phyloP scores from a whole-genome alignment of 1,140 invertebrate genomes.

The Littorina saxatilis region DNA sequence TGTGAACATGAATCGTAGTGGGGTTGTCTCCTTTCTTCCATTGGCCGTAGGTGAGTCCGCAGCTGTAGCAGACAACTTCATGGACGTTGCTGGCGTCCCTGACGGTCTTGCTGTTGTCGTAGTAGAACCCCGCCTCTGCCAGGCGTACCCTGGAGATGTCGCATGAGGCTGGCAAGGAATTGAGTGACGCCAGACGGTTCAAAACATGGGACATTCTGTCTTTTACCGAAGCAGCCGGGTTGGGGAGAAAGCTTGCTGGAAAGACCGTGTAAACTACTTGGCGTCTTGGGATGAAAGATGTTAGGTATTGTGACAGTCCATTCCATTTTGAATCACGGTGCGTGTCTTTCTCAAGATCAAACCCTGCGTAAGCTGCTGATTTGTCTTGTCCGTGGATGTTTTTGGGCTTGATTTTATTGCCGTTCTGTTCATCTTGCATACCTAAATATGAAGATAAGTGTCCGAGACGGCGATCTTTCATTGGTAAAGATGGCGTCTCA shows the following conservation, averaged over 20 bases:
- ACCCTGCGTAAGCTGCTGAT: neutral
- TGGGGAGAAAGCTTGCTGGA: neutral
- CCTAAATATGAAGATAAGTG: too few relatives aligned
- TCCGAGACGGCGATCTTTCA: too few relatives aligned
- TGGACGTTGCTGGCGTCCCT: neutral
- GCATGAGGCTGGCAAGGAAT: constrained; percentile 11
- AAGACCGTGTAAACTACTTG: neutral
- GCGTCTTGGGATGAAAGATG: too few relatives aligned
- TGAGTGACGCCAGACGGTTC: constrained; percentile 9
- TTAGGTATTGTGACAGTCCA: too few relatives aligned
- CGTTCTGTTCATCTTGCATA: too few relatives aligned
- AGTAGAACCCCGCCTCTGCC: constrained; percentile 29
- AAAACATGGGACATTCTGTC: neutral
- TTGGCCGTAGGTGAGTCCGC: neutral
- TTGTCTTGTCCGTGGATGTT: too few relatives aligned
- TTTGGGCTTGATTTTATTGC: neutral
- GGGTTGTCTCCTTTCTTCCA: constrained; percentile 30
- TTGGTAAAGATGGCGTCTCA: neutral
- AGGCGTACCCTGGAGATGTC: neutral
- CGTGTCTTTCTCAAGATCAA: too few relatives aligned
- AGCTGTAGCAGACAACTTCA: constrained; percentile 18
- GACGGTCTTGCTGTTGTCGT: constrained; percentile 25
- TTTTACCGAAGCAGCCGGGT: neutral
- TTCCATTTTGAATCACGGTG: too few relatives aligned
- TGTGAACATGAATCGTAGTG: neutral